Evolutionary conservation across 1,140 invertebrate species (phyloP).

Genomic region (Drosophila kohkoa): DNA sequence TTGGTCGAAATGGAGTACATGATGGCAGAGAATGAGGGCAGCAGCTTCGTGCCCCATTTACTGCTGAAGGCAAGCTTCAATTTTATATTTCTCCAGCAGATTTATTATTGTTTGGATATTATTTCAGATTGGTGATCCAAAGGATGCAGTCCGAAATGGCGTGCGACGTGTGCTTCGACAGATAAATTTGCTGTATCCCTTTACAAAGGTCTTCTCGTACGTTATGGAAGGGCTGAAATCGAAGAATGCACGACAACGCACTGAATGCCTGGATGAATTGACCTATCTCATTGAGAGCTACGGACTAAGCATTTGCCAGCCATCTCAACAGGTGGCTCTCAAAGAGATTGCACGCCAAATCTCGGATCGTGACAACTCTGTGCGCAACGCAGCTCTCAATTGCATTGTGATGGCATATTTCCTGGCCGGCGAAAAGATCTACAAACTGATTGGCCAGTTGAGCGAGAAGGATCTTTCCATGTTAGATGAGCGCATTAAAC

Average conservation of each 20-base stretch:
- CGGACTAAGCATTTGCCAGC: constrained; percentile 94
- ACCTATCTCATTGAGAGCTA: constrained; percentile 94
- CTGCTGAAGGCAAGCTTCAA: constrained; percentile 90
- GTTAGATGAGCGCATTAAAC: constrained; percentile 97
- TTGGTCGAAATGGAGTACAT: constrained; percentile 93
- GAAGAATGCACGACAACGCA: constrained; percentile 97
- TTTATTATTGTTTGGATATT: constrained; percentile 5
- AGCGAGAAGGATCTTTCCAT: constrained; percentile 96
- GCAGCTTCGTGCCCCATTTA: constrained; percentile 97
- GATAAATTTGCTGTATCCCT: constrained; percentile 94
- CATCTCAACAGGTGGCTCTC: constrained; percentile 90
- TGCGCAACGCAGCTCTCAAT: constrained; percentile 97
- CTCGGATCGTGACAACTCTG: constrained; percentile 97
- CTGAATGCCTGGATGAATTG: constrained; percentile 97
- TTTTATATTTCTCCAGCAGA: neutral
- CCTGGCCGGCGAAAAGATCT: constrained; percentile 95
- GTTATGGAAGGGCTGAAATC: constrained; percentile 98
- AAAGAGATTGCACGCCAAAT: constrained; percentile 98
- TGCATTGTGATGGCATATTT: constrained; percentile 96
- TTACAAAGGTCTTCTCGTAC: constrained; percentile 94
- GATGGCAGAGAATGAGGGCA: constrained; percentile 95
- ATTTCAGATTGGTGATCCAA: constrained; percentile 95
- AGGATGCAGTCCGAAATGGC: constrained; percentile 96
- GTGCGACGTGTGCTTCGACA: constrained; percentile 94
- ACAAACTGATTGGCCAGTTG: constrained; percentile 96